phyloP scores from a whole-genome alignment of 2,113 vertebrate species.

The Ophthalmolycus amberensis region DNA sequence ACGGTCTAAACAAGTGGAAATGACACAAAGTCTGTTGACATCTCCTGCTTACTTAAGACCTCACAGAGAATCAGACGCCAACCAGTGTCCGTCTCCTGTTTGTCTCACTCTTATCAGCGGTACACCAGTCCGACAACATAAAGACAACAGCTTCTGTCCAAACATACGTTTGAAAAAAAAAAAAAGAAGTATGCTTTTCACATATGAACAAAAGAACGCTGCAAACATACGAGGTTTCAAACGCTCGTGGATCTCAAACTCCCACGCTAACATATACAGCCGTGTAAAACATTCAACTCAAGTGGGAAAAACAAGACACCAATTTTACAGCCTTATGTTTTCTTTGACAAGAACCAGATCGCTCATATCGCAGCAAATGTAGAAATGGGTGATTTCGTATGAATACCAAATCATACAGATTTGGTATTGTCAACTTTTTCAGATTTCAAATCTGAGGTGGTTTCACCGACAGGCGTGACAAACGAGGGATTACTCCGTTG shows the following conservation, averaged over 20 bases:
- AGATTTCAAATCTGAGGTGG: neutral
- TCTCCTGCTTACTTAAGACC: neutral
- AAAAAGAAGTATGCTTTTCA: neutral
- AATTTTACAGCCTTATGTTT: neutral
- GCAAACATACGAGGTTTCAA: neutral
- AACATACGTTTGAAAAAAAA: neutral
- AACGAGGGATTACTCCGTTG: slow-evolving; percentile 22
- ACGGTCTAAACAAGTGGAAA: neutral
- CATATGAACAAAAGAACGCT: no score
- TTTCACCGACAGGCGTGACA: slow-evolving; percentile 13
- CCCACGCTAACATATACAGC: slow-evolving; percentile 5
- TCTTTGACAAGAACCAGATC: neutral
- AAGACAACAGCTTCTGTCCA: neutral
- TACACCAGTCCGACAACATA: neutral
- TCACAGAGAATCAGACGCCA: neutral
- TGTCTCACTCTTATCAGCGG: neutral
- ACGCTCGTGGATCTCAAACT: neutral
- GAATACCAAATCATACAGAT: slow-evolving; percentile 34
- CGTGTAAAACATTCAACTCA: neutral
- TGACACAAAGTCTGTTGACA: neutral
- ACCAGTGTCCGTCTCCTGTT: neutral
- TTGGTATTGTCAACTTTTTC: slow-evolving; percentile 4
- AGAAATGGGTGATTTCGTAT: neutral
- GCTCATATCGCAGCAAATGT: neutral
- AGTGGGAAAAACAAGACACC: neutral